Base-by-base conservation (phyloP, 2,113 vertebrate species). In the Centropus unirufus region DNA sequence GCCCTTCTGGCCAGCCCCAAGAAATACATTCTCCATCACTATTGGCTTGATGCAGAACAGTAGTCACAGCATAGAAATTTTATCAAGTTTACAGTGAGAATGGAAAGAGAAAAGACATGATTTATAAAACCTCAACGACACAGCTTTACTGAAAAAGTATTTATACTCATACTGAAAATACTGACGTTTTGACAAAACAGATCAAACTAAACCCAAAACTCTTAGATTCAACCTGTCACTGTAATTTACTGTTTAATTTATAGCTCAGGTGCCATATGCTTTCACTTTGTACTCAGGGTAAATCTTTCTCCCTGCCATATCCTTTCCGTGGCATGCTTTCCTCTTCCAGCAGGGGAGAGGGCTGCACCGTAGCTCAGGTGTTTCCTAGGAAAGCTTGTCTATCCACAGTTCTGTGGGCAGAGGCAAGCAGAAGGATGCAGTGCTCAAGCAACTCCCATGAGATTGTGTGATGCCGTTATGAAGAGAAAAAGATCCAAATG, bases 1-100 rank as follows among this genome's bases (percentile, higher is more conserved):
- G 18, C 4, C 54, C 24, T 83, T 20, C 83, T 80, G 42, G 32
- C 20, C 62, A 81, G 77, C 21, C 29, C n/a, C 39, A 47, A 42
- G 32, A 47, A 32, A 42, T 42, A n/a, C 2, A 0, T 1, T 51
- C 49, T 26, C 32, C 52, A 40, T 30, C 51, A 22, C 11, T 0
- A 39, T 22, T 21, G 32, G 4, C n/a, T 78, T 51, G 10, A 26
- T 24, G 32, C 4, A 84, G 39, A 51, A 5, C 1, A 58, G 8
- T 4, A 49, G 42, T 24, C n/a, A 51, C 63, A 68, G 57, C 34
- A n/a, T 2, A 83, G 24, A 59, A 80, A 22, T 0, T 0, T 61
- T 3, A 6, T 2, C 11, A 9, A 11, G 8, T 51, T 62, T 21
- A 30, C 4, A 4, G 8, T 23, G 12, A 64, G 5, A 83, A 40